phyloP scores from a whole-genome alignment of 37 sponge, comb jelly and placozoan genomes.

The Corticium candelabrum region DNA sequence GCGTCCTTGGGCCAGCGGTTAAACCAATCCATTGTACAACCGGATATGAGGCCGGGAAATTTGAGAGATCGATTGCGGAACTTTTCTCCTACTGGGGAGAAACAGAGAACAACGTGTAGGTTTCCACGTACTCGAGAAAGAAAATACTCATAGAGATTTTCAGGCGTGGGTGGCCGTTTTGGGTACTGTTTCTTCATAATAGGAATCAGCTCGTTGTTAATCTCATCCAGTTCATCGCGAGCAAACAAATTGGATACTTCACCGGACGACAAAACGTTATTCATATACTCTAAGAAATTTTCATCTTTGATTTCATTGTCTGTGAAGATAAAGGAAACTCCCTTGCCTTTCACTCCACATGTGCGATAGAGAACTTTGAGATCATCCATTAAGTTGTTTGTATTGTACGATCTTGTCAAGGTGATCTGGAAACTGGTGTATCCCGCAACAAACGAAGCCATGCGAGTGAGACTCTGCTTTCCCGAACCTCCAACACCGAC shows the following conservation, averaged over 20 bases:
- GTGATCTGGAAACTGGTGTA: slow-evolving; percentile 98
- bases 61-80: slow-evolving; percentile 92
- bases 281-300: slow-evolving; percentile 97
- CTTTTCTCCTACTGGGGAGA: slow-evolving; percentile 99
- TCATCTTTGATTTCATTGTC: slow-evolving; percentile 99
- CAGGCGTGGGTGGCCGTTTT: slow-evolving; percentile 89
- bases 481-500: slow-evolving; percentile 99
- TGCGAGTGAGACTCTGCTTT: slow-evolving; percentile 96
- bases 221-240: slow-evolving; percentile 96
- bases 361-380: slow-evolving; percentile 83
- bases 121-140: slow-evolving; percentile 86
- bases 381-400: slow-evolving; percentile 93
- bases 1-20: slow-evolving; percentile 99
- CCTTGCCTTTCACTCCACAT: slow-evolving; percentile 86
- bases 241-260: slow-evolving; percentile 92
- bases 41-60: slow-evolving; percentile 98
- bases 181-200: slow-evolving; percentile 99
- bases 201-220: slow-evolving; percentile 75
- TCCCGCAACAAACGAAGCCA: slow-evolving; percentile 97
- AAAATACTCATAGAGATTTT: slow-evolving; percentile 97
- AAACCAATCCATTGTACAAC: slow-evolving; percentile 99
- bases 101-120: slow-evolving; percentile 97
- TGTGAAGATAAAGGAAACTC: slow-evolving; percentile 95
- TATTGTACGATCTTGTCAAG: slow-evolving; percentile 91
- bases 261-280: slow-evolving; percentile 99